A percentile compares a stretch with the other conserved stretches of the same genome.
Evolutionary conservation across 1,140 invertebrate genomes (phyloP).

Genomic region (Diuraphis noxia): DNA sequence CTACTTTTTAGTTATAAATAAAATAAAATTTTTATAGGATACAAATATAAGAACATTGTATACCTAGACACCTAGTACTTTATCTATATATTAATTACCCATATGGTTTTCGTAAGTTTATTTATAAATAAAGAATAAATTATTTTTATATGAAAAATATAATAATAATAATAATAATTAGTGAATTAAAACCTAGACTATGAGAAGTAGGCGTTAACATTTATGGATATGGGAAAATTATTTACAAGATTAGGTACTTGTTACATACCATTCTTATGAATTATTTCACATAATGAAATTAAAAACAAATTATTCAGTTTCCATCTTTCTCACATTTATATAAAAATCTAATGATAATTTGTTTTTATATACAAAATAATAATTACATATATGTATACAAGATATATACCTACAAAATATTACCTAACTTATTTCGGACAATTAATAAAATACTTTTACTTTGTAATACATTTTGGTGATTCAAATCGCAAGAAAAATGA

Average conservation of each 20-base stretch:
- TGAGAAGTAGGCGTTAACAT: background rate
- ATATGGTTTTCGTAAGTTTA: background rate
- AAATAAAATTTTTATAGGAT: background rate
- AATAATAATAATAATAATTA: constrained; percentile 1
- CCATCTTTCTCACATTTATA: constrained; percentile 23
- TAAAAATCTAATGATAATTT: background rate
- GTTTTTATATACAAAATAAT: background rate
- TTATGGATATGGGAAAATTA: background rate
- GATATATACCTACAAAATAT: background rate
- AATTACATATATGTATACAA: background rate
- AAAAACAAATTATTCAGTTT: constrained; percentile 20
- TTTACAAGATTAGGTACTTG: background rate
- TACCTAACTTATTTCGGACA: background rate
- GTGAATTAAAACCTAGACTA: background rate
- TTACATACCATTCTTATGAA: background rate
- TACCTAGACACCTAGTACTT: background rate
- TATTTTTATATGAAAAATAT: background rate
- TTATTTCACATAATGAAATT: constrained; percentile 25
- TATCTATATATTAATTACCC: background rate
- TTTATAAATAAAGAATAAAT: background rate
- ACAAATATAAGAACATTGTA: background rate
- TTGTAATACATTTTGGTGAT: background rate
- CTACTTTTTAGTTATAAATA: background rate
- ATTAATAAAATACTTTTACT: background rate
- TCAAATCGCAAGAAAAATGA: background rate